A percentile compares a stretch with the other conserved stretches of the same genome.
Conservation (phyloP, 2,113 vertebrate genomes). For the Sylvia atricapilla region DNA sequence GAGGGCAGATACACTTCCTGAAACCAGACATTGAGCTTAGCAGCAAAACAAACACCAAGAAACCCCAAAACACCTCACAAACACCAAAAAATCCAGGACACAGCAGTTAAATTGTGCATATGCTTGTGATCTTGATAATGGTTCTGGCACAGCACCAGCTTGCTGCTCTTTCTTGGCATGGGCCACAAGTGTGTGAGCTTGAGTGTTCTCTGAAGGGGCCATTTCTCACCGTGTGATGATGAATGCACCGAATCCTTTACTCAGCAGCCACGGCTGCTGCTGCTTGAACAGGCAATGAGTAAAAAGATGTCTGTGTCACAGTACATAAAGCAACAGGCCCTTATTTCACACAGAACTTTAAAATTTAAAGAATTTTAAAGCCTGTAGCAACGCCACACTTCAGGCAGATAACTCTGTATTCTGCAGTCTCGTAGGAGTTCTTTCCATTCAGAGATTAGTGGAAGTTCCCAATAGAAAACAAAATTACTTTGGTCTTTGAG, state of each 20-base stretch:
- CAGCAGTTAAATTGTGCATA: background rate
- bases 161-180: constrained; percentile 1
- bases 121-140: background rate
- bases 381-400: background rate
- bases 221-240: background rate
- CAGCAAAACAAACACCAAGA: background rate
- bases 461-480: background rate
- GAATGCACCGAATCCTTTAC: background rate
- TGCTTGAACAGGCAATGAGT: background rate
- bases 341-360: background rate
- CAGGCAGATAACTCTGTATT: background rate
- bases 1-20: background rate
- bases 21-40: background rate
- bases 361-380: background rate
- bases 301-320: background rate
- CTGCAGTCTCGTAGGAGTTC: background rate
- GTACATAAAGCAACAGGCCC: background rate
- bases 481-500: background rate
- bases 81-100: background rate
- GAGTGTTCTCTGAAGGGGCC: constrained; percentile 1
- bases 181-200: background rate
- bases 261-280: background rate
- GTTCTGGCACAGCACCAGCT: background rate
- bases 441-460: background rate
- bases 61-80: background rate